phyloP scores from a whole-genome alignment of 2,797 vertebrate genomes.

The Hemitrygon akajei region DNA sequence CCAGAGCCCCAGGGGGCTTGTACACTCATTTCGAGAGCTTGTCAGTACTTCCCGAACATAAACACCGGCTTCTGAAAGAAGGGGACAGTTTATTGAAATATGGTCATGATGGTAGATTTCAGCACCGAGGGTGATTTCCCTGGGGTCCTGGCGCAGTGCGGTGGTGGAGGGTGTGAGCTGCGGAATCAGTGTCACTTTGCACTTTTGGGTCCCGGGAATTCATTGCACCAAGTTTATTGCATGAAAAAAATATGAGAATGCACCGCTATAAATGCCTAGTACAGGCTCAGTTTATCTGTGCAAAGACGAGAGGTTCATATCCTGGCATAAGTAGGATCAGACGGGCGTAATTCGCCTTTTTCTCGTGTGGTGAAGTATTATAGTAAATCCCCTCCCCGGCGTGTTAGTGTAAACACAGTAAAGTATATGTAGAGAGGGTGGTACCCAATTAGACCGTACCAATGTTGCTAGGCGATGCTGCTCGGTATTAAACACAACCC shows the following conservation, averaged over 20 bases:
- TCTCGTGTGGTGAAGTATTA: background rate
- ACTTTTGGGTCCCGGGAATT: no score
- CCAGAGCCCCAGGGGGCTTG: background rate
- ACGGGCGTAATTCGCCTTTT: background rate
- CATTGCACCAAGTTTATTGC: no score
- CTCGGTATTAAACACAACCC: no score
- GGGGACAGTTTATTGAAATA: background rate
- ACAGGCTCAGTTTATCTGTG: background rate
- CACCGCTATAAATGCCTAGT: background rate
- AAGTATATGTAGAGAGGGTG: background rate
- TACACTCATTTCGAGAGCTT: background rate
- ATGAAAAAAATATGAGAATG: background rate
- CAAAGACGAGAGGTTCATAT: background rate
- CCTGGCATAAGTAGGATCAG: background rate
- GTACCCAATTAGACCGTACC: background rate
- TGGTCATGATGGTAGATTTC: background rate
- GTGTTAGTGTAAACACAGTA: background rate
- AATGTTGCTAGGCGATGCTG: no score
- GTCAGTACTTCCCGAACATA: no score
- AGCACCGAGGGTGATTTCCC: background rate
- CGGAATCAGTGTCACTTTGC: background rate
- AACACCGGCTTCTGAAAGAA: background rate
- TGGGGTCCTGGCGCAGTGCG: background rate
- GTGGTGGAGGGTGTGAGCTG: background rate
- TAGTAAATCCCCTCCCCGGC: background rate